Evolutionary conservation across 92 coral and sea anemone species (phyloP).

Genomic region (Phenganax stokvisi): DNA sequence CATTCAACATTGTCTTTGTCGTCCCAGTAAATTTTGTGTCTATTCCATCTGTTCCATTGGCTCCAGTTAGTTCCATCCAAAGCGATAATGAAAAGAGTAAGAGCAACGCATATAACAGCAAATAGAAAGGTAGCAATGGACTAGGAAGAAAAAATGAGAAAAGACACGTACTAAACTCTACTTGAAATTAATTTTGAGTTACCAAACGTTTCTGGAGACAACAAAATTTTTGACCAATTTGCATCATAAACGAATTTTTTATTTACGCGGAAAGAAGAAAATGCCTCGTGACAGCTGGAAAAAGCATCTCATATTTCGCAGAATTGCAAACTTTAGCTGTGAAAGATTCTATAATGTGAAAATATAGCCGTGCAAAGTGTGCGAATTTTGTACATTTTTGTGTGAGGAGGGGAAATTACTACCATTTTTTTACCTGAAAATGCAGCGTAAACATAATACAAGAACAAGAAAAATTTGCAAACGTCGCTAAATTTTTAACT

Average conservation of each 20-base stretch:
- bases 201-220: too few species aligned
- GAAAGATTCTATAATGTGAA: not conserved
- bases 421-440: not conserved
- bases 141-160: not conserved
- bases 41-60: not conserved
- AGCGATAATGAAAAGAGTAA: slow-evolving; percentile 5
- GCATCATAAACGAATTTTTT: too few species aligned
- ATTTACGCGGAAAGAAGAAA: too few species aligned
- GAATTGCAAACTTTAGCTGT: not conserved
- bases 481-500: too few species aligned
- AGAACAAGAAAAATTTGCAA: not conserved
- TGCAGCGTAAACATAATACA: not conserved
- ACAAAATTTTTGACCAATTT: too few species aligned
- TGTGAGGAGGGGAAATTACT: too few species aligned
- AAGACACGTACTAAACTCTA: not conserved
- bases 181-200: not conserved
- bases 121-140: slow-evolving; percentile 14
- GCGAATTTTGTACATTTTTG: too few species aligned
- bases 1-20: not conserved
- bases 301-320: too few species aligned
- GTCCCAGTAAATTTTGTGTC: slow-evolving; percentile 8
- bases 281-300: too few species aligned
- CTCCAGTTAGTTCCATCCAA: slow-evolving; percentile 25
- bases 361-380: not conserved
- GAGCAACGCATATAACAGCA: not conserved